These are phyloP conservation scores for Felis chaus DNA, from an alignment of 2,113 vertebrate genomes.

Conservation along the genomic window DNA sequence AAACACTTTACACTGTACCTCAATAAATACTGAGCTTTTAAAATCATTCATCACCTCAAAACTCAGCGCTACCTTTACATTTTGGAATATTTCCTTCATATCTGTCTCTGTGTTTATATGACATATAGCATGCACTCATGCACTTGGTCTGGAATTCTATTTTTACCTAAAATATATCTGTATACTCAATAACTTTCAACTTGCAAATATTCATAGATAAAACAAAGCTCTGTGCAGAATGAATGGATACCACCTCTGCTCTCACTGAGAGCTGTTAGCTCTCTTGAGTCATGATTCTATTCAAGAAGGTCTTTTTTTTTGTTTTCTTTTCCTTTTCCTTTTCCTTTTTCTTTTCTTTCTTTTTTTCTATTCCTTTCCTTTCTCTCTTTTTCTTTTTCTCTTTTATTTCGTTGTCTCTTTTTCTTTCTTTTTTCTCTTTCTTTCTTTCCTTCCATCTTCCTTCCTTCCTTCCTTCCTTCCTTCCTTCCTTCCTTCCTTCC, in stretches of 20 bases:
- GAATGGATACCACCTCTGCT: background rate
- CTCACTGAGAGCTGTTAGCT: background rate
- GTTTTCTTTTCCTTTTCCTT: no score
- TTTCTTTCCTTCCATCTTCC: background rate
- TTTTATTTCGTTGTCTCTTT: no score
- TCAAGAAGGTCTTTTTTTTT: background rate
- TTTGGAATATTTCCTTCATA: background rate
- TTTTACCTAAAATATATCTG: background rate
- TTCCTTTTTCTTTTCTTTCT: no score
- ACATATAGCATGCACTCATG: background rate
- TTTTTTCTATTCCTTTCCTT: no score
- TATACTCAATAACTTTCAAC: background rate
- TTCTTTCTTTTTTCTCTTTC: background rate
- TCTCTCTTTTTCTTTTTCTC: no score
- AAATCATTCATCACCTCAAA: background rate
- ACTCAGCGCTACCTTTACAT: background rate
- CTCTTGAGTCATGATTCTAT: background rate
- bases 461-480: no score
- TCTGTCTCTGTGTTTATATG: background rate
- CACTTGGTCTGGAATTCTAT: background rate
- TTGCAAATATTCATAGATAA: background rate
- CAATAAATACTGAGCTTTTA: background rate
- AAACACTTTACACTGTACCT: background rate
- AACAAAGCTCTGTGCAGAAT: background rate
- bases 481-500: background rate